Conservation (phyloP, 2,888 invertebrate genomes). For the Caenorhabditis imperialis region DNA sequence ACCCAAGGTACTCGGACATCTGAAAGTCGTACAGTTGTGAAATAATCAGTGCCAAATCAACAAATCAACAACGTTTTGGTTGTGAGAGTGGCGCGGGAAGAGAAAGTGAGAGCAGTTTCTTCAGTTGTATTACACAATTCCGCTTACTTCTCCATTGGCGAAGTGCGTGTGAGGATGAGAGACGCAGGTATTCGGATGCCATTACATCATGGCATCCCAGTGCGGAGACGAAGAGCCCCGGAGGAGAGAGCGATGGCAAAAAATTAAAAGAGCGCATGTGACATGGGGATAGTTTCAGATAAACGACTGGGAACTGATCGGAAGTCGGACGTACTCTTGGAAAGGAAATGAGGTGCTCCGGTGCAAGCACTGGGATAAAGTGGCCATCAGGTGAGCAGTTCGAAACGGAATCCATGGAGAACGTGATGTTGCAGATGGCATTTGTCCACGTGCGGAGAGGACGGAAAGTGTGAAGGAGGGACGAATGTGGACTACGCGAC, state of each 20-base stretch:
- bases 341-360: conserved; percentile 59
- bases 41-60: conserved; percentile 8
- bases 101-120: conserved; percentile 30
- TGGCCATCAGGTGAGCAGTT: conserved; percentile 58
- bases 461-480: conserved; percentile 55
- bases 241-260: conserved; percentile 9
- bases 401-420: not conserved
- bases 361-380: conserved; percentile 68
- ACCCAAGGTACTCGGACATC: conserved; percentile 76
- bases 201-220: conserved; percentile 48
- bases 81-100: conserved; percentile 3
- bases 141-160: conserved; percentile 24
- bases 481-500: conserved; percentile 62
- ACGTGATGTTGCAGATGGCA: conserved; percentile 59
- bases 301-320: conserved; percentile 66
- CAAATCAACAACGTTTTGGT: conserved; percentile 24
- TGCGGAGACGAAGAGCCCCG: conserved; percentile 1
- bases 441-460: conserved; percentile 54
- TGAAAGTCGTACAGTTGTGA: conserved; percentile 8
- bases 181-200: conserved; percentile 29
- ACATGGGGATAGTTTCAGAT: conserved; percentile 46
- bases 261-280: conserved; percentile 30
- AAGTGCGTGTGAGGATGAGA: conserved; percentile 18
- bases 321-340: conserved; percentile 65
- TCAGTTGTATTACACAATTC: conserved; percentile 52